Evolutionary conservation across 2,797 vertebrate species (phyloP).

Genomic region (Vespertilio murinus): DNA sequence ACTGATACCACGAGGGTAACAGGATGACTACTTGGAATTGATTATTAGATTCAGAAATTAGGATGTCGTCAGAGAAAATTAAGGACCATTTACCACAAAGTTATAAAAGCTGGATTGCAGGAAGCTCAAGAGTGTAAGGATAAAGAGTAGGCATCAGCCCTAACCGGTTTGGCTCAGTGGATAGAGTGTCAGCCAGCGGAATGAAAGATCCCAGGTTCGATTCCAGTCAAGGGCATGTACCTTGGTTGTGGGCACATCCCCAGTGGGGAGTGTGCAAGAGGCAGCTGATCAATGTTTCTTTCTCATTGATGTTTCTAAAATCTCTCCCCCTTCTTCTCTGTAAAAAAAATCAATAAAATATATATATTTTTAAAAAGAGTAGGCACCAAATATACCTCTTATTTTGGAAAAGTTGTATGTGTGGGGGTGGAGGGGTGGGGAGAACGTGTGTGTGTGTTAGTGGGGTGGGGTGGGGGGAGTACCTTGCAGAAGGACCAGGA

Average conservation of each 20-base stretch:
- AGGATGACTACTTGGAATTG: background rate
- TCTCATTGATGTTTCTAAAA: too few relatives aligned
- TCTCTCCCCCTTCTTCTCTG: too few relatives aligned
- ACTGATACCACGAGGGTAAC: background rate
- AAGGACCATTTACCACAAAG: background rate
- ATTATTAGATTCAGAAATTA: slow-evolving; percentile 22
- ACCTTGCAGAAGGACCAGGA: slow-evolving; percentile 23
- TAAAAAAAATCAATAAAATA: too few relatives aligned
- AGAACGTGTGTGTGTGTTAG: background rate
- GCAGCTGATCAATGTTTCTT: too few relatives aligned
- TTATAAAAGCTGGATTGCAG: slow-evolving; percentile 29
- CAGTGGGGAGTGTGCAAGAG: too few relatives aligned
- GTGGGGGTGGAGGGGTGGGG: background rate
- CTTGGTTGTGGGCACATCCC: too few relatives aligned
- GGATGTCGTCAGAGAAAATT: background rate
- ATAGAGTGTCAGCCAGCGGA: too few relatives aligned
- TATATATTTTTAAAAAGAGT: background rate
- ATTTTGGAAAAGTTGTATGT: background rate
- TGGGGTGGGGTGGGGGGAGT: background rate
- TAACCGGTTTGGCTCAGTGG: too few relatives aligned
- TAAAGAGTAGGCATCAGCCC: background rate
- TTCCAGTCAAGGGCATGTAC: too few relatives aligned
- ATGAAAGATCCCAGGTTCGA: too few relatives aligned
- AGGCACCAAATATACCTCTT: slow-evolving; percentile 16
- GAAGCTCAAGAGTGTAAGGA: background rate